phyloP scores from a whole-genome alignment of 2,113 vertebrate genomes.

The Speoplatyrhinus poulsoni region DNA sequence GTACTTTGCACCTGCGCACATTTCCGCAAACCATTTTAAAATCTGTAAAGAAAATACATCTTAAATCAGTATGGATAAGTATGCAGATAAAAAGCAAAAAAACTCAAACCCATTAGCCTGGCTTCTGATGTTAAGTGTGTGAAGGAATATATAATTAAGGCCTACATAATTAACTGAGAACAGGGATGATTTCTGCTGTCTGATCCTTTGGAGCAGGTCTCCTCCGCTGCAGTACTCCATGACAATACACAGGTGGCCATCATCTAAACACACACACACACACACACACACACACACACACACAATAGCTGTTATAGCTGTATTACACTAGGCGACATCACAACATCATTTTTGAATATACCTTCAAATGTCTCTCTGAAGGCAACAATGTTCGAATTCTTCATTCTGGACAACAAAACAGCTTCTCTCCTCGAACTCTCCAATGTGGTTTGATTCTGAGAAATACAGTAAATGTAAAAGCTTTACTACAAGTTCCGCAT shows the following conservation, averaged over 20 bases:
- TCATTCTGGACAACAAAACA: slow-evolving; percentile 87
- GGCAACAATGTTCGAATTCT: slow-evolving; percentile 87
- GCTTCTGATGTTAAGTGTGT: not conserved
- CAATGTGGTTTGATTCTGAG: slow-evolving; percentile 76
- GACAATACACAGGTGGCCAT: slow-evolving; percentile 85
- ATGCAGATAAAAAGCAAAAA: not conserved
- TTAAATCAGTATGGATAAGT: too few species aligned
- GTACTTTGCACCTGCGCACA: slow-evolving; percentile 86
- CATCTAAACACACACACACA: slow-evolving; percentile 72
- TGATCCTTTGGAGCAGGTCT: slow-evolving; percentile 88
- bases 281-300: slow-evolving; percentile 34
- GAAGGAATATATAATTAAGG: too few species aligned
- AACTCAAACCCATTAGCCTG: not conserved
- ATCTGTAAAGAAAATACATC: slow-evolving; percentile 71
- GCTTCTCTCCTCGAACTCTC: slow-evolving; percentile 84
- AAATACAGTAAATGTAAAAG: slow-evolving; percentile 10
- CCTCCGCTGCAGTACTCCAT: slow-evolving; percentile 93
- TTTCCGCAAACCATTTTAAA: slow-evolving; percentile 89
- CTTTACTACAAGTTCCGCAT: not conserved
- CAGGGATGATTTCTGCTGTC: slow-evolving; percentile 76
- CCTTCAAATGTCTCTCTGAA: slow-evolving; percentile 90
- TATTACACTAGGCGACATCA: not conserved
- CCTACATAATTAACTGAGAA: slow-evolving; percentile 84
- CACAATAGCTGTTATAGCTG: not conserved
- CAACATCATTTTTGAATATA: slow-evolving; percentile 43